Evolutionary conservation across 2,113 vertebrate genomes (phyloP).

Genomic region (Saguinus imperator): DNA sequence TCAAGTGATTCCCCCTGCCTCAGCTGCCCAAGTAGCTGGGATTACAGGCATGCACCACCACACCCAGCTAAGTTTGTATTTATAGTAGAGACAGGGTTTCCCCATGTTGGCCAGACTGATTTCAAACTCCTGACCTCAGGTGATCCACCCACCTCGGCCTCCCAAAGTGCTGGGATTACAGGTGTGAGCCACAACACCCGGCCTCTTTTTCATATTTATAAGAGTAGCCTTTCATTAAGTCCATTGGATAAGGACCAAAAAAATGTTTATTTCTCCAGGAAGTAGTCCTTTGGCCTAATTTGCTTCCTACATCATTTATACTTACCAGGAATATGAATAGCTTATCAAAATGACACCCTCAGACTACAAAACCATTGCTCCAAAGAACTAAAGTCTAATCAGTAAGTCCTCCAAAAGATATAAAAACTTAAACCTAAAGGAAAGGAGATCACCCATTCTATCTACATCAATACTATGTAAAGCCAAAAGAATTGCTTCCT

Average conservation of each 20-base stretch:
- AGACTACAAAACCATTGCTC: background rate
- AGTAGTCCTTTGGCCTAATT: background rate
- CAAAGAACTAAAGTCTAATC: background rate
- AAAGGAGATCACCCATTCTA: background rate
- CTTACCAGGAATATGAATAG: background rate
- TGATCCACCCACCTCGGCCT: no score
- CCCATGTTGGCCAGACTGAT: no score
- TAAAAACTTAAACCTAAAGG: slow-evolving; percentile 14
- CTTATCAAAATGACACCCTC: background rate
- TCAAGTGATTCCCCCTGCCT: no score
- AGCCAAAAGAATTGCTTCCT: background rate
- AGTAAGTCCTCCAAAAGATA: background rate
- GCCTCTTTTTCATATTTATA: background rate
- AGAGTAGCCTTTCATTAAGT: background rate
- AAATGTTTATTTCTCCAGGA: background rate
- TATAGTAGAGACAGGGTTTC: no score
- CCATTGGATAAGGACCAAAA: background rate
- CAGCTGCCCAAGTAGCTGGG: no score
- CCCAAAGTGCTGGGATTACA: no score
- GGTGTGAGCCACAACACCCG: no score
- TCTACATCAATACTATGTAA: background rate
- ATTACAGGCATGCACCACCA: no score
- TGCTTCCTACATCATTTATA: background rate
- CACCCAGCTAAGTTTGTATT: no score
- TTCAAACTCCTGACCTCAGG: no score